Evolutionary conservation across 2,113 vertebrate species (phyloP).

Genomic region (Dendrocopos noguchii): DNA sequence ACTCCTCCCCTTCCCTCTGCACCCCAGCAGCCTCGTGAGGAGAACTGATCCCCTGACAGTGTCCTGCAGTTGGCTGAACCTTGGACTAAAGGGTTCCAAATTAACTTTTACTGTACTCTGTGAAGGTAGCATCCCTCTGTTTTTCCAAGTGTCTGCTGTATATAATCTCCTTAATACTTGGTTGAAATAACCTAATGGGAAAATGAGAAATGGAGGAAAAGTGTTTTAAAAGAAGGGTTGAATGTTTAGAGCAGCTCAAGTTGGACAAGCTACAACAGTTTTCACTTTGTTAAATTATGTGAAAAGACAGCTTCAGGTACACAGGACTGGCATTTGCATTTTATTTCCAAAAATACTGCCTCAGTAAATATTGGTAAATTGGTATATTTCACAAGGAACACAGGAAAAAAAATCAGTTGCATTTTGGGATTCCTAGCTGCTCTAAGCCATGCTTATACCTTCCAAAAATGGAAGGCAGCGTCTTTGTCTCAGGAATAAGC

Average conservation of each 20-base stretch:
- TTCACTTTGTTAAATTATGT: background rate
- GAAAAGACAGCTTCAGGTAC: background rate
- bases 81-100: background rate
- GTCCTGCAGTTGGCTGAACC: background rate
- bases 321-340: background rate
- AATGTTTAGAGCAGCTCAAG: background rate
- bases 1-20: no score
- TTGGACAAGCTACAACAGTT: background rate
- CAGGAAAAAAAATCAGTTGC: background rate
- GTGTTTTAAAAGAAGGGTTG: background rate
- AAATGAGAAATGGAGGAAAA: background rate
- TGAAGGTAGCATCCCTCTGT: background rate
- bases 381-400: background rate
- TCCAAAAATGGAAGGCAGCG: background rate
- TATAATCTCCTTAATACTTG: background rate
- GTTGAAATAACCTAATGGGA: background rate
- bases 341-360: background rate
- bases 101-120: background rate
- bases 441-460: background rate
- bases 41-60: no score
- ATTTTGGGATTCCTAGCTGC: background rate
- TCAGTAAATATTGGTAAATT: background rate
- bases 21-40: no score
- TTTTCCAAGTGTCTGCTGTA: background rate
- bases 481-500: background rate